phyloP scores from a whole-genome alignment of 1,140 invertebrate species.

The Drosophila paulistorum region DNA sequence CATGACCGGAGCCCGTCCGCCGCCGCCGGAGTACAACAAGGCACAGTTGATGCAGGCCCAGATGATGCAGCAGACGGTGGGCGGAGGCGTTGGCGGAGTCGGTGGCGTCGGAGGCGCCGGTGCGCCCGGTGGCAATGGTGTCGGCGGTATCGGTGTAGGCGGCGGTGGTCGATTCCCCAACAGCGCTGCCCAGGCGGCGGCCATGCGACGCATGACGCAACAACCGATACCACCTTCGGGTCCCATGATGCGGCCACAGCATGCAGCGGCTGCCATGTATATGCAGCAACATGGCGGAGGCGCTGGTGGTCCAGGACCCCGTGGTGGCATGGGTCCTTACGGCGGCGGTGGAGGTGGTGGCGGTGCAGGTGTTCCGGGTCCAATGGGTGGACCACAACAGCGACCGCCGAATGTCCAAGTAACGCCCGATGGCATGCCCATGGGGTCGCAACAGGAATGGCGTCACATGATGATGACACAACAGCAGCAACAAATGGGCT shows the following conservation, averaged over 20 bases:
- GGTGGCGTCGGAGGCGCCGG: constrained; percentile 84
- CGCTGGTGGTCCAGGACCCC: constrained; percentile 64
- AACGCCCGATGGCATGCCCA: constrained; percentile 84
- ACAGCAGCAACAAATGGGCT: constrained; percentile 86
- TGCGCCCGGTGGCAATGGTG: constrained; percentile 83
- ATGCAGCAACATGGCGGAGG: constrained; percentile 83
- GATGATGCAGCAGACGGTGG: constrained; percentile 82
- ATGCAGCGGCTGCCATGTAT: constrained; percentile 83
- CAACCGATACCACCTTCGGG: constrained; percentile 88
- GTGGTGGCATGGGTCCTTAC: constrained; percentile 83
- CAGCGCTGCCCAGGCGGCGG: constrained; percentile 84
- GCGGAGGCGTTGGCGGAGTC: constrained; percentile 45
- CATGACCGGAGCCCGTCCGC: constrained; percentile 85
- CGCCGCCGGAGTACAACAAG: constrained; percentile 90
- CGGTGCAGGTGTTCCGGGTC: constrained; percentile 49
- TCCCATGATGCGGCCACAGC: constrained; percentile 88
- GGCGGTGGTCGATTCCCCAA: constrained; percentile 82
- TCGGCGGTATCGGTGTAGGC: constrained; percentile 71
- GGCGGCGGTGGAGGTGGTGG: constrained; percentile 59
- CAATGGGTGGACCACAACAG: constrained; percentile 81
- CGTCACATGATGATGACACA: constrained; percentile 88
- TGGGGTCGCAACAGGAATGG: constrained; percentile 87
- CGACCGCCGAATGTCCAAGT: constrained; percentile 84
- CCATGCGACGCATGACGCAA: constrained; percentile 86
- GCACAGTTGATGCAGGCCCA: constrained; percentile 85